These are phyloP conservation scores for Drosophila nebulosa DNA, from an alignment of 1,140 invertebrate genomes.

Conservation along the genomic window DNA sequence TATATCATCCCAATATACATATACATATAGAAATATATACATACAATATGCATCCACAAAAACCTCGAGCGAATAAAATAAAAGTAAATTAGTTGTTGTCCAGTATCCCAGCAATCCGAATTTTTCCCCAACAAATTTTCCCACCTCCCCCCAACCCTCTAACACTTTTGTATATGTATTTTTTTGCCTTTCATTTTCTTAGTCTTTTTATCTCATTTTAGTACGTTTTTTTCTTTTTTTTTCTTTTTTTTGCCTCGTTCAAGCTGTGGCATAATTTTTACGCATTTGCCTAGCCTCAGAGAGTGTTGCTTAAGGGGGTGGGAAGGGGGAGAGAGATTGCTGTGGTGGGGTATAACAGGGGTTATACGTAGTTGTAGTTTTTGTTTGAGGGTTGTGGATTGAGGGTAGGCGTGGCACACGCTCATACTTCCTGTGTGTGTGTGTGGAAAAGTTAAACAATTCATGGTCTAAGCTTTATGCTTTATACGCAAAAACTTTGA, in stretches of 20 bases:
- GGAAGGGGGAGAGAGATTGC: not conserved
- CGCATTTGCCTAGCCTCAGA: constrained; percentile 39
- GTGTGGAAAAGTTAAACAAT: constrained; percentile 42
- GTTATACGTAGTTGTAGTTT: not conserved
- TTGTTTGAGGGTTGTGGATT: not conserved
- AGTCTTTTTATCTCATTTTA: constrained; percentile 20
- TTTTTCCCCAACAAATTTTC: not conserved
- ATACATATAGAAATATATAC: not conserved
- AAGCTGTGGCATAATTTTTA: constrained; percentile 64
- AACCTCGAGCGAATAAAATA: constrained; percentile 53
- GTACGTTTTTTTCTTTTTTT: too few species aligned
- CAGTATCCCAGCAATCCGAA: constrained; percentile 17
- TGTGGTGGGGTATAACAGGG: not conserved
- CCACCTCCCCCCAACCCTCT: not conserved
- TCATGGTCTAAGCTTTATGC: constrained; percentile 51
- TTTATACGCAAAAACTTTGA: constrained; percentile 54
- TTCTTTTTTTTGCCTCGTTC: constrained; percentile 37
- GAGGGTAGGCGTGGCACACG: constrained; percentile 30
- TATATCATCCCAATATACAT: not conserved
- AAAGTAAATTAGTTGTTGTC: constrained; percentile 61
- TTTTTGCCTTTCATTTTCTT: constrained; percentile 5
- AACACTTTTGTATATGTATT: constrained; percentile 19
- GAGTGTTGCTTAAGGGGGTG: constrained; percentile 26
- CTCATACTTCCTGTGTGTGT: constrained; percentile 20
- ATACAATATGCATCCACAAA: constrained; percentile 10